phyloP scores from a whole-genome alignment of 2,113 vertebrate genomes.

The Heterochromis multidens region DNA sequence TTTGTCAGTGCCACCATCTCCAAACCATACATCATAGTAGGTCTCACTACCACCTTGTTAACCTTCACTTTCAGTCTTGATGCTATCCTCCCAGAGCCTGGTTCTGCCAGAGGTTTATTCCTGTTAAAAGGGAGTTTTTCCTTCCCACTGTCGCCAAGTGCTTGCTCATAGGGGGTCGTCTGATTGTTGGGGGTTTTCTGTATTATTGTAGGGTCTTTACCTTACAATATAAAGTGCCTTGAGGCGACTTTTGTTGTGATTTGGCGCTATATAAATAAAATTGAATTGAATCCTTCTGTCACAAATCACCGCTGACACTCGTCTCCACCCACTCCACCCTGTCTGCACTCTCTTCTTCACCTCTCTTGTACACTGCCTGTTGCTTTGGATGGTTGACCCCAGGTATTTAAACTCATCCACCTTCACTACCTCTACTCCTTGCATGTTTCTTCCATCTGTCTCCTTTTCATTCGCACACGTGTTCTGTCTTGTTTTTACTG shows the following conservation, averaged over 20 bases:
- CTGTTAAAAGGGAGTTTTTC: no score
- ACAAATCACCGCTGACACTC: neutral
- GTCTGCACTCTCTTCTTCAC: neutral
- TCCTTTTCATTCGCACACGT: neutral
- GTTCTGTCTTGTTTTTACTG: neutral
- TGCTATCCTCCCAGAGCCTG: no score
- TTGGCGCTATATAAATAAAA: no score
- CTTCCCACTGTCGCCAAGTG: no score
- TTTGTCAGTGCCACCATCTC: fast-evolving
- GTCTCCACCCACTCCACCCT: neutral
- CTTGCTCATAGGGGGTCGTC: no score
- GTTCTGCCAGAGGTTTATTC: no score
- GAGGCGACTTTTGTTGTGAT: no score
- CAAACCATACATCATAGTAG: neutral
- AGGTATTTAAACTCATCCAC: neutral
- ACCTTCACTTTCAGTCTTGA: neutral
- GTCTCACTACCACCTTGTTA: neutral
- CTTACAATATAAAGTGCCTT: no score
- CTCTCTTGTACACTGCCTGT: neutral
- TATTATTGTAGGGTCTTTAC: no score
- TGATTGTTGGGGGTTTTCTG: no score
- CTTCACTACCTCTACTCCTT: neutral
- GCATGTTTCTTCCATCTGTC: neutral
- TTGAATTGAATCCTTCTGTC: no score
- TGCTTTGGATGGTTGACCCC: neutral